Conservation (phyloP, 1,140 invertebrate species). For the Diploscapter pachys region DNA sequence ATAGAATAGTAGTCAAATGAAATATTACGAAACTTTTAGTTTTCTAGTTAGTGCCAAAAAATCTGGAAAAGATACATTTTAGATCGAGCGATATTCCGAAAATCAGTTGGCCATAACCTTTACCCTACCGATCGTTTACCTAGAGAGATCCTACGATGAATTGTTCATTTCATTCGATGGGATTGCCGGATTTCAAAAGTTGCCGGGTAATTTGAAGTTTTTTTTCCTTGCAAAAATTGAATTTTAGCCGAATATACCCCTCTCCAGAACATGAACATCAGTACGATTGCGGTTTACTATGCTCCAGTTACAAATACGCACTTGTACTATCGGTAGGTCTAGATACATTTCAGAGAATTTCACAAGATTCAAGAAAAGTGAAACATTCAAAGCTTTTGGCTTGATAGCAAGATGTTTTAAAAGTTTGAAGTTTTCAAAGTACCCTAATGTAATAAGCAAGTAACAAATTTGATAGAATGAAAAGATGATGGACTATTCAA, state of each 20-base stretch:
- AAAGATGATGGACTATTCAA: too few relatives aligned
- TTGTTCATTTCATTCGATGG: slow-evolving; percentile 32
- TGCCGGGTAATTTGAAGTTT: slow-evolving; percentile 29
- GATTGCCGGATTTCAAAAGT: slow-evolving; percentile 28
- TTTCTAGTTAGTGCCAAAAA: background rate
- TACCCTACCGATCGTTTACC: slow-evolving; percentile 15
- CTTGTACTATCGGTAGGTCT: slow-evolving; percentile 1
- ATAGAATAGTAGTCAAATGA: background rate
- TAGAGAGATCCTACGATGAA: slow-evolving; percentile 19
- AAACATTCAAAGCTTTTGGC: too few relatives aligned
- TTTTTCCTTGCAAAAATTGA: background rate
- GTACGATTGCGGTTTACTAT: slow-evolving; percentile 27
- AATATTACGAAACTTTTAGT: background rate
- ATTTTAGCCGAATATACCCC: slow-evolving; percentile 1
- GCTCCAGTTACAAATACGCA: slow-evolving; percentile 5
- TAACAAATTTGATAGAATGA: background rate
- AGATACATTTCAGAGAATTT: too few relatives aligned
- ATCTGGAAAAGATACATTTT: background rate
- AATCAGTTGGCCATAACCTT: slow-evolving; percentile 22
- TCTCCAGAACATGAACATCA: slow-evolving; percentile 6
- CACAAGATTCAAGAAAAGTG: too few relatives aligned
- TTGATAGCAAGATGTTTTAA: too few relatives aligned
- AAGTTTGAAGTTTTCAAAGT: too few relatives aligned
- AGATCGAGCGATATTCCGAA: slow-evolving; percentile 20
- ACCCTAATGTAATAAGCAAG: background rate